Evolutionary conservation across 2,888 invertebrate genomes (phyloP), one percentile per base, ranked within the genome.

Genomic region (Maniola hyperantus): DNA sequence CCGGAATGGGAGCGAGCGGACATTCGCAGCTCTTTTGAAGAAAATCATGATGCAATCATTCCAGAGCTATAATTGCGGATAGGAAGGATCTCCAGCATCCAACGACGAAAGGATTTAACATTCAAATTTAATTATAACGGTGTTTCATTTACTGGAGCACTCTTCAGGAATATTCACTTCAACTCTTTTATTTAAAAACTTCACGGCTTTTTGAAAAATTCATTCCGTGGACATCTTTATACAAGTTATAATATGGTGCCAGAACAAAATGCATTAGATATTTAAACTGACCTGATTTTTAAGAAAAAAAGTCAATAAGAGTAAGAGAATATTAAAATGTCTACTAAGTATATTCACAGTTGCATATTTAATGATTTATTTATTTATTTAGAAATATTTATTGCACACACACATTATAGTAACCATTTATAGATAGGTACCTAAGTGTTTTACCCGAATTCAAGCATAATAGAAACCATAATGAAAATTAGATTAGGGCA

Each of bases 21-120:
- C 70, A 70, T 65, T 71, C 69, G 70, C 66, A 54, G 71, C 67
- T 71, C 68, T 74, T 73, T 73, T 67, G 58, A 75, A 71, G 71
- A 68, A 72, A 76, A 71, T 73, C 69, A 72, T 70, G 71, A 72
- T 72, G 76, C 69, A 74, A 75, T 76, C 72, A 73, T 73, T 70
- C 71, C 68, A 73, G 65, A 68, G 67, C 66, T 70, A 74, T 76
- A 75, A 76, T 74, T 73, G 74, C 69, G 71, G 71, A 72, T 68
- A 68, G 71, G 64, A 63, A 63, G 69, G 48, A 68, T 67, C 67
- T 64, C 64, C 55, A 66, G 69, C 74, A 65, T 71, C 69, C 72
- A 57, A 60, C 71, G 65, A 67, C 70, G 70, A 71, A 72, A 71
- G 72, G 70, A 66, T 71, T 73, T 69, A 72, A 71, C 69, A 64